phyloP scores from a whole-genome alignment of 1,140 invertebrate species.

The Temnothorax nylanderi region DNA sequence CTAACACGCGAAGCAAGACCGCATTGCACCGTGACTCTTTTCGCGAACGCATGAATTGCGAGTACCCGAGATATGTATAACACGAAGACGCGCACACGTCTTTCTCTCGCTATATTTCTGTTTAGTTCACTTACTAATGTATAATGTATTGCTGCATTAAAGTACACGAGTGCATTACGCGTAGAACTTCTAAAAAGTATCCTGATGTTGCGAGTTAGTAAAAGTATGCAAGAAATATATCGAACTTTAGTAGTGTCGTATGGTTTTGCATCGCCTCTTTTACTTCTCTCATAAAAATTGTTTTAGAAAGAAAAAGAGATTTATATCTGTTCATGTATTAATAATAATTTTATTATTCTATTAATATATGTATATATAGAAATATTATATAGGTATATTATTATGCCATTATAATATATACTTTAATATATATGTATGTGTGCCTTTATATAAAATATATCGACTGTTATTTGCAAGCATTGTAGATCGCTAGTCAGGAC shows the following conservation, averaged over 20 bases:
- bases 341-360: background rate
- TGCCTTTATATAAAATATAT: no score
- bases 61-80: background rate
- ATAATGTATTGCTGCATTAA: slow-evolving; percentile 28
- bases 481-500: background rate
- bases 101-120: background rate
- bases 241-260: background rate
- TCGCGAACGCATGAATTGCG: no score
- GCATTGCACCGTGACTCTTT: no score
- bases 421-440: background rate
- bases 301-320: background rate
- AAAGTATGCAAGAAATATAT: slow-evolving; percentile 1
- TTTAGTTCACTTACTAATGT: slow-evolving; percentile 31
- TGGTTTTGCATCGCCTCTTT: background rate
- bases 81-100: background rate
- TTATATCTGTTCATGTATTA: no score
- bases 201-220: background rate
- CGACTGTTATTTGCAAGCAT: background rate
- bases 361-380: background rate
- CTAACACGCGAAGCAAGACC: no score
- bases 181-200: slow-evolving; percentile 18
- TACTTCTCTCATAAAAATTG: background rate
- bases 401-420: background rate
- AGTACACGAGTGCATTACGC: background rate
- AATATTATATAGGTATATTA: background rate